phyloP scores from a whole-genome alignment of 1,140 invertebrate genomes.

The Papilio xuthus region DNA sequence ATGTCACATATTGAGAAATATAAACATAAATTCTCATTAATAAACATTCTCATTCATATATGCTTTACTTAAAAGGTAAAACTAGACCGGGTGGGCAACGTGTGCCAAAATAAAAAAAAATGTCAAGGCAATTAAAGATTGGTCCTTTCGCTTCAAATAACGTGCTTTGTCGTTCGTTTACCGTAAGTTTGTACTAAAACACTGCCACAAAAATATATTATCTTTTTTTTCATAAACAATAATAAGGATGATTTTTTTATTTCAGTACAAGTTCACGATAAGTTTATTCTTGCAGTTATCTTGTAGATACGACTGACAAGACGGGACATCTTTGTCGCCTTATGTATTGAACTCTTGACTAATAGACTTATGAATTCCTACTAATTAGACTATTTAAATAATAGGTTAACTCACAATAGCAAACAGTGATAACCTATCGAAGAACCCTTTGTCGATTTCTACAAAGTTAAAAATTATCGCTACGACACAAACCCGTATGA shows the following conservation, averaged over 20 bases:
- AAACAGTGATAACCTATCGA: too few relatives aligned
- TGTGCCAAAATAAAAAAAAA: slow-evolving; percentile 31
- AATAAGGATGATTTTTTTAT: not conserved
- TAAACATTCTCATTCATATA: slow-evolving; percentile 17
- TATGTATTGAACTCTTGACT: too few relatives aligned
- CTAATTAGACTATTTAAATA: too few relatives aligned
- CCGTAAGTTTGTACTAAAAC: not conserved
- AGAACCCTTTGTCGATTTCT: too few relatives aligned
- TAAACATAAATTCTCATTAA: not conserved
- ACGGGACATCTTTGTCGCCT: too few relatives aligned
- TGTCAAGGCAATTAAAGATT: slow-evolving; percentile 34
- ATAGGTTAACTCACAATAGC: too few relatives aligned
- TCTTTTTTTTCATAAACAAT: not conserved
- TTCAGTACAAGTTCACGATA: not conserved
- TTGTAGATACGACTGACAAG: too few relatives aligned
- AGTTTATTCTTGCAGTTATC: too few relatives aligned
- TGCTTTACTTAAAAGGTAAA: slow-evolving; percentile 16
- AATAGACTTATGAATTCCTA: too few relatives aligned
- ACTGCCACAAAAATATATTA: not conserved
- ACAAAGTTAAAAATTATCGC: too few relatives aligned
- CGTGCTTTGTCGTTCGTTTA: slow-evolving; percentile 4
- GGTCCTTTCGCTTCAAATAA: slow-evolving; percentile 24
- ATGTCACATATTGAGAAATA: not conserved
- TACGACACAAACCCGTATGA: too few relatives aligned
- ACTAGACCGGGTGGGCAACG: slow-evolving; percentile 23